Evolutionary conservation across 2,888 invertebrate genomes (phyloP), one percentile per base, ranked within the genome.

Genomic region (Tanytarsus gracilentus): DNA sequence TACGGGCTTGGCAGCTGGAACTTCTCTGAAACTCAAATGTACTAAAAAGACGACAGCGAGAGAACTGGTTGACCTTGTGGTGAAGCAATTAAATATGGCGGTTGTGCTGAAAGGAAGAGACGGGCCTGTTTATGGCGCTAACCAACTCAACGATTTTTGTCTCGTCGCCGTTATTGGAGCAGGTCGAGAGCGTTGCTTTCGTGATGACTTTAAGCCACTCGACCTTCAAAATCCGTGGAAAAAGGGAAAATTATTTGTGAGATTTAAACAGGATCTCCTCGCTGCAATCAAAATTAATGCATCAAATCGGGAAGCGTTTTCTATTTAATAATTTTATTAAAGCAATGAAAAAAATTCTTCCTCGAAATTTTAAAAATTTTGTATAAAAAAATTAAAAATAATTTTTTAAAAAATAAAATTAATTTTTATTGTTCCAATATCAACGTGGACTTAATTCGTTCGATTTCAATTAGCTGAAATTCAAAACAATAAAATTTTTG

Each of bases 151-250:
- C 63, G 91, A 92, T 70, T 96, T 95, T 73, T 96, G 95, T 71
- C 79, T 97, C 49, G 96, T 96, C 3, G 93, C 95, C 0, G 95
- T 97, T 26, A 93, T 97, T 62, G 97, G 97, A 0, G 93, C 94
- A 0, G n/a, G n/a, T n/a, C 76, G 96, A 29, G 97, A 98, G 69
- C 79, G 97, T 62, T 94, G 97, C 68, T 78, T 98, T 5, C 77
- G 95, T 4, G 95, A 97, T 69, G 96, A 97, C 71, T 97, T 95
- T 71, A 87, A 90, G 67, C 93, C 95, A 0, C 77, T 98, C 18
- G 88, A 91, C 67, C 77, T 98, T 60, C 95, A 96, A 71, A 93
- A 93, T 72, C 96, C 96, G 0, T 97, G 97, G 97, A 85, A 90
- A 64, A 91, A 90, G 69, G 97, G 97, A 1, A 79, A 93, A 62